Evolutionary conservation across 2,113 vertebrate genomes (phyloP).

Genomic region (Dipodomys ordii): DNA sequence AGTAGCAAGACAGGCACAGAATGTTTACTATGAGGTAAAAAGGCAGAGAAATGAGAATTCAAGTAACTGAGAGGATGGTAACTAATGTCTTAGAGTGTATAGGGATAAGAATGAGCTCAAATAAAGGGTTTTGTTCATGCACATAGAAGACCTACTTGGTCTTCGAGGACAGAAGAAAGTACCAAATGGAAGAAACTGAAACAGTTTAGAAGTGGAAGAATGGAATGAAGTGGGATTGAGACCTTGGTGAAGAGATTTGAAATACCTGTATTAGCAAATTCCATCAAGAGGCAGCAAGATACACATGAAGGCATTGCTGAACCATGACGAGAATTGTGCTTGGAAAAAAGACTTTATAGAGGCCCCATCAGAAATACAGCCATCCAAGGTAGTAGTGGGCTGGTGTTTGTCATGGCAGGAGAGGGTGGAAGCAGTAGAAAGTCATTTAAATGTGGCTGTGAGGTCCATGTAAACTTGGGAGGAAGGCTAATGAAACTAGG

Average conservation of each 20-base stretch:
- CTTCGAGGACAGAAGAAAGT: not conserved
- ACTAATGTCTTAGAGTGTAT: not conserved
- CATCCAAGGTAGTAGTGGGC: not conserved
- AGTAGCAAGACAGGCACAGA: not conserved
- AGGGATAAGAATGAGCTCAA: not conserved
- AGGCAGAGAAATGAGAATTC: not conserved
- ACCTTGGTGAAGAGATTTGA: not conserved
- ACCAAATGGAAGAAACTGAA: not conserved
- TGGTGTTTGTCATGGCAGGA: not conserved
- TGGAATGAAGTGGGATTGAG: not conserved
- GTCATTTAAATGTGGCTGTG: not conserved
- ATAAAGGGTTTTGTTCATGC: not conserved
- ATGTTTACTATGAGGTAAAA: not conserved
- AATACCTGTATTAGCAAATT: not conserved
- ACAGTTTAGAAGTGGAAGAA: no score
- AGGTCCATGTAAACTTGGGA: not conserved
- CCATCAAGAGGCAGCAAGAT: not conserved
- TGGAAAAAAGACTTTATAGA: not conserved
- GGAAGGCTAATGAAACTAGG: not conserved
- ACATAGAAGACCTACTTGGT: not conserved
- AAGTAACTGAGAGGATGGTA: not conserved
- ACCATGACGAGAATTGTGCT: not conserved
- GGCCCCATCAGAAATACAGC: not conserved
- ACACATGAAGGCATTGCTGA: not conserved
- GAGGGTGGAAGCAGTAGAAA: not conserved